A percentile compares a stretch with the other conserved stretches of the same genome.
These are phyloP conservation scores for Heliconius hewitsoni DNA, from an alignment of 1,140 invertebrate genomes.

Conservation along the genomic window DNA sequence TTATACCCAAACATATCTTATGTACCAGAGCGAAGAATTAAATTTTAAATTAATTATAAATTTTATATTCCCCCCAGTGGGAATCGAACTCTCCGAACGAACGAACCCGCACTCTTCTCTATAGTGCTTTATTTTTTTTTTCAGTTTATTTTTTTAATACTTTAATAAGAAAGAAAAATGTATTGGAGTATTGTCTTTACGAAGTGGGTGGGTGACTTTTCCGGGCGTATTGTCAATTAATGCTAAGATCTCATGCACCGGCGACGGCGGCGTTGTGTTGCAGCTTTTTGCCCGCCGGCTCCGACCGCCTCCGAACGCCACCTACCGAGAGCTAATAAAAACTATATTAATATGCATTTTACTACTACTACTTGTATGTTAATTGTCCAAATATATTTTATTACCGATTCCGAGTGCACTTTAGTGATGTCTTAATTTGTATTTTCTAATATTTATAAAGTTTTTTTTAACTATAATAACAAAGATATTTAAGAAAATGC, in stretches of 20 bases:
- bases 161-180: neutral
- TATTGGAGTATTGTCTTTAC: neutral
- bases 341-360: slow-evolving; percentile 26
- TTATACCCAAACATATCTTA: no score
- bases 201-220: slow-evolving; percentile 22
- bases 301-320: slow-evolving; percentile 4
- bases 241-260: slow-evolving; percentile 18
- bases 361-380: neutral
- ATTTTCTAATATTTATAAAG: no score
- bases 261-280: neutral
- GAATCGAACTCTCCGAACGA: no score
- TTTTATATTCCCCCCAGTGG: no score
- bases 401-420: neutral
- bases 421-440: neutral
- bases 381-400: slow-evolving; percentile 2
- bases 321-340: slow-evolving; percentile 12
- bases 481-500: no score
- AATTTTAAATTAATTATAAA: no score
- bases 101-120: no score
- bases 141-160: no score
- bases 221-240: slow-evolving; percentile 22
- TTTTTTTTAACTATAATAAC: no score
- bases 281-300: slow-evolving; percentile 15
- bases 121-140: no score
- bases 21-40: no score